Evolutionary conservation across 1,140 invertebrate genomes (phyloP).

Genomic region (Drosophila pruinosa): DNA sequence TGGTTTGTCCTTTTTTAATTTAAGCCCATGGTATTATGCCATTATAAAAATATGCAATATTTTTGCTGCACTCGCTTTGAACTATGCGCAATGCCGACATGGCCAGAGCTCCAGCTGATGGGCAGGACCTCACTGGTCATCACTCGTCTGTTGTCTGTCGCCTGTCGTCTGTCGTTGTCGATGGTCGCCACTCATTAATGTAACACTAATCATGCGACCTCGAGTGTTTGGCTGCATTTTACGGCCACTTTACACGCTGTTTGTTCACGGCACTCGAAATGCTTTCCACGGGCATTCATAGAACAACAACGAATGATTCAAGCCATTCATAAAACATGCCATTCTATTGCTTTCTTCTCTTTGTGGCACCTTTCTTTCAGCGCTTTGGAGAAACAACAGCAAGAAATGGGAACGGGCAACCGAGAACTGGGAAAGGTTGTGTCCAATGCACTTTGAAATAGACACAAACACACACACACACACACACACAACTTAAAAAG

Average conservation of each 20-base stretch:
- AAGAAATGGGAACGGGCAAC: constrained; percentile 26
- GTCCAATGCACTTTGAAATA: constrained; percentile 27
- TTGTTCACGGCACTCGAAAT: constrained; percentile 52
- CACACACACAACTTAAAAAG: no score
- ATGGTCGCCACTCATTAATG: constrained; percentile 43
- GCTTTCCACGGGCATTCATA: constrained; percentile 58
- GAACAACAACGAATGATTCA: constrained; percentile 38
- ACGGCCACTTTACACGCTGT: constrained; percentile 70
- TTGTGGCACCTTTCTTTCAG: constrained; percentile 64
- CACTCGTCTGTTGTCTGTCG: background rate
- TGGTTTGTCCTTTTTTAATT: constrained; percentile 1
- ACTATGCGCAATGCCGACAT: constrained; percentile 34
- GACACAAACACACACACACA: no score
- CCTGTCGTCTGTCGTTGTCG: background rate
- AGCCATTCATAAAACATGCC: constrained; percentile 75
- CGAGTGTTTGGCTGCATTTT: constrained; percentile 62
- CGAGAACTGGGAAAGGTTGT: constrained; percentile 38
- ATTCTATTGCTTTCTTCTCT: constrained; percentile 70
- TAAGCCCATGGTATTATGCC: constrained; percentile 9
- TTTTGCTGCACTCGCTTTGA: constrained; percentile 34
- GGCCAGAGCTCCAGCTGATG: background rate
- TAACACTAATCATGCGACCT: constrained; percentile 77
- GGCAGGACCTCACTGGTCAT: background rate
- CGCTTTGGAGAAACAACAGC: constrained; percentile 55
- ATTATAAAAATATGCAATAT: constrained; percentile 34